Conservation (phyloP, 2,797 vertebrate species). For the Tragelaphus oryx region DNA sequence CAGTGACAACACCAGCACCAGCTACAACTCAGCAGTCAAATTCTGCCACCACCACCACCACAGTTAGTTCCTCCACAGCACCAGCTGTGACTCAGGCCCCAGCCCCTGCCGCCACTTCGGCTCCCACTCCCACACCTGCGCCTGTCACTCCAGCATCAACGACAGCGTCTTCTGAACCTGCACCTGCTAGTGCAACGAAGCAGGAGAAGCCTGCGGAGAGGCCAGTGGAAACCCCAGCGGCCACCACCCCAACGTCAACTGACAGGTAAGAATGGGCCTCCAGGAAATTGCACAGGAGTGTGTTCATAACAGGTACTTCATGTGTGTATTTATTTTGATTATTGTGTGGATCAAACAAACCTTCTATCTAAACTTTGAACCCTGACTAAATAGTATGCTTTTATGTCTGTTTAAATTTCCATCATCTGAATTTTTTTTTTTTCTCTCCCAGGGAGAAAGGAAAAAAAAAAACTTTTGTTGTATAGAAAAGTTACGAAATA, state of each 20-base stretch:
- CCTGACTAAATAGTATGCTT: not conserved
- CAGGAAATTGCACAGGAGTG: not conserved
- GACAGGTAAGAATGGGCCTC: conserved; percentile 74
- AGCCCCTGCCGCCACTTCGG: conserved; percentile 67
- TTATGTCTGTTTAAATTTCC: not conserved
- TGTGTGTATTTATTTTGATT: not conserved
- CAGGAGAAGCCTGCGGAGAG: conserved; percentile 84
- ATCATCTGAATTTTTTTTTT: not conserved
- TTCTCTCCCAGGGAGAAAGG: no score
- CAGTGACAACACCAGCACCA: conserved; percentile 80
- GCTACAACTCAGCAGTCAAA: conserved; percentile 75
- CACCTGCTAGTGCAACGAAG: conserved; percentile 75
- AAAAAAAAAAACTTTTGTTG: not conserved
- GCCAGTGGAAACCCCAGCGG: conserved; percentile 79
- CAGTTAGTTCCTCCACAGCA: conserved; percentile 71
- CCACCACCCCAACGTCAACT: conserved; percentile 78
- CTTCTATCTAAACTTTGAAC: not conserved
- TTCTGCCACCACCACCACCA: conserved; percentile 67
- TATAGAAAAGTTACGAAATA: not conserved
- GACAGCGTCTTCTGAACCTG: conserved; percentile 74
- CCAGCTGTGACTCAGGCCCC: conserved; percentile 70
- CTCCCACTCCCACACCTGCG: conserved; percentile 74
- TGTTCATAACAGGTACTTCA: not conserved
- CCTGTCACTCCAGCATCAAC: conserved; percentile 79
- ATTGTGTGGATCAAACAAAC: not conserved